phyloP scores from a whole-genome alignment of 2,113 vertebrate species.

The Scalopus aquaticus region DNA sequence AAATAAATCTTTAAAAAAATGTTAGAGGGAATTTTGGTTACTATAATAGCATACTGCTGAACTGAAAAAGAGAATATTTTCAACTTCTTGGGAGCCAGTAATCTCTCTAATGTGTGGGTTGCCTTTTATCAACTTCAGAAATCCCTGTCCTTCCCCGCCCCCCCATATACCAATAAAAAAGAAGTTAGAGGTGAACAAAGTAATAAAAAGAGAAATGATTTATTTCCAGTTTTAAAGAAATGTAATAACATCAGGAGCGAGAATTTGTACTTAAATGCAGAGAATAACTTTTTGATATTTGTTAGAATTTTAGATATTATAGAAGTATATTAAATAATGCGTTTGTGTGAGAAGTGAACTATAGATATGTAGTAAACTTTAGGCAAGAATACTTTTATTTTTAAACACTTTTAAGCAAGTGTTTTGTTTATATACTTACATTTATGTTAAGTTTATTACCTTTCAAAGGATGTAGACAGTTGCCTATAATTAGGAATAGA shows the following conservation, averaged over 20 bases:
- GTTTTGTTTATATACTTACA: background rate
- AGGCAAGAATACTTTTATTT: background rate
- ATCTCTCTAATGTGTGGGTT: background rate
- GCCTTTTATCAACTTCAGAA: background rate
- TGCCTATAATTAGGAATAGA: slow-evolving; percentile 10
- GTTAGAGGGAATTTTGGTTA: background rate
- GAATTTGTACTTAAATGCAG: slow-evolving; percentile 3
- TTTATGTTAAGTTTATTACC: background rate
- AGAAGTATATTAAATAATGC: background rate
- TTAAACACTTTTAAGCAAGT: too few relatives aligned
- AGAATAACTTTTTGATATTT: background rate
- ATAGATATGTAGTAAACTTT: background rate
- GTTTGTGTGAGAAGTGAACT: background rate
- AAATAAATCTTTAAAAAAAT: too few relatives aligned
- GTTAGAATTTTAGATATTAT: slow-evolving; percentile 4
- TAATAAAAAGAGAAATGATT: background rate
- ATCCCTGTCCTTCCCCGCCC: too few relatives aligned
- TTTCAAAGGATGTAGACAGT: background rate
- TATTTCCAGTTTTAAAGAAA: slow-evolving; percentile 42
- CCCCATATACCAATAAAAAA: background rate
- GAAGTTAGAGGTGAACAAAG: background rate
- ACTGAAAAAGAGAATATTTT: background rate
- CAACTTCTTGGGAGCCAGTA: background rate
- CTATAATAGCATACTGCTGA: background rate
- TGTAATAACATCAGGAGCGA: background rate